A percentile compares a stretch with the other conserved stretches of the same genome.
Conservation (phyloP, 1,140 invertebrate genomes). For the Pseudomyrmex cubaensis region DNA sequence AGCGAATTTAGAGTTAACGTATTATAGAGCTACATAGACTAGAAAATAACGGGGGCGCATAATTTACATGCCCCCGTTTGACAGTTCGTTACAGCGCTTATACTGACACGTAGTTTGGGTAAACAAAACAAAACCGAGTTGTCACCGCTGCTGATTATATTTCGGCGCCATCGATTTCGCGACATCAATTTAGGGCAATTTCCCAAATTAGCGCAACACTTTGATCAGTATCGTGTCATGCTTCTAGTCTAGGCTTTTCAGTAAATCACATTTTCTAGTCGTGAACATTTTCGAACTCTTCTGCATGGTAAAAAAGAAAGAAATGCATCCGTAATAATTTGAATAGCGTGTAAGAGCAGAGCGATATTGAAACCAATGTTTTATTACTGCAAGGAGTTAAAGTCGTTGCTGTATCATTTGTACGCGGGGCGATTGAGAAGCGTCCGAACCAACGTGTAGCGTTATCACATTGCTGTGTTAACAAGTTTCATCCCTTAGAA, state of each 20-base stretch:
- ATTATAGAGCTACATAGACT: not conserved
- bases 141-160: not conserved
- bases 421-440: too few relatives aligned
- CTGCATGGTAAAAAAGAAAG: constrained; percentile 11
- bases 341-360: too few relatives aligned
- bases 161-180: not conserved
- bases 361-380: too few relatives aligned
- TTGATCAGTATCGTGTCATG: constrained; percentile 20
- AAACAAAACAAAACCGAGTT: not conserved
- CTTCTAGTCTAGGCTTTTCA: constrained; percentile 13
- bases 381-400: too few relatives aligned
- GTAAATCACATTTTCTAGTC: not conserved
- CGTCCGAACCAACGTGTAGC: too few relatives aligned
- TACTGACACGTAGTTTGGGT: constrained; percentile 7
- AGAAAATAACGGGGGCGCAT: constrained; percentile 3
- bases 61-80: not conserved
- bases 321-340: constrained; percentile 11
- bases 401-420: too few relatives aligned
- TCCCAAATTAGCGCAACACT: not conserved
- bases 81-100: constrained; percentile 20
- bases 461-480: too few relatives aligned
- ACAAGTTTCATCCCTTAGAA: too few relatives aligned
- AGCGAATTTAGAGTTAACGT: not conserved
- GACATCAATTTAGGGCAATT: constrained; percentile 26
- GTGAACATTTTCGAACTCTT: not conserved